Evolutionary conservation across 2,888 invertebrate genomes (phyloP), one percentile per base, ranked within the genome.

Genomic region (Lissocephala sabroskyi): DNA sequence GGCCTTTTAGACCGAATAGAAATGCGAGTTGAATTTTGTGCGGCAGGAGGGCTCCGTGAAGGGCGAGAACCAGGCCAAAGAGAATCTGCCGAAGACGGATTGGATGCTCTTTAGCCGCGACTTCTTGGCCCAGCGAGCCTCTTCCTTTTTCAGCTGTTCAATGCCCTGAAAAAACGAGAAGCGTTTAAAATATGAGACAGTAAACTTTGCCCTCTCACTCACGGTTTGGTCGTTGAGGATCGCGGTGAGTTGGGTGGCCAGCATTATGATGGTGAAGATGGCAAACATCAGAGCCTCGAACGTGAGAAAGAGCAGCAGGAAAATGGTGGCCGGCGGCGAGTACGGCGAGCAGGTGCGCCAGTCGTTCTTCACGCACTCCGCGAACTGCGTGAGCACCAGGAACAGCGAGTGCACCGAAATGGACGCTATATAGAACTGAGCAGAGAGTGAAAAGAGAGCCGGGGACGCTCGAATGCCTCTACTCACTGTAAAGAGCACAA

Each of bases 191-290:
- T 14, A 42, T 19, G 28, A 28, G 26, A 14, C 4, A 2, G 11
- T 45, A n/a, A 4, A 11, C n/a, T 7, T 43, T 40, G n/a, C n/a
- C n/a, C n/a, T n/a, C n/a, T n/a, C n/a, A 83, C 87, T 84, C 84
- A 94, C 96, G 68, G 99, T 99, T 87, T 99, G 97, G 85, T 99
- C 99, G 79, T 96, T 95, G 91, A 97, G 96, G 80, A 99, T 98
- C 18, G 98, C 97, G 81, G 96, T 95, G 33, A 99, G 86, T 85
- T 98, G 98, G 0, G 97, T 97, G 40, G 94, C 95, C 70, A 97
- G 90, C 99, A 99, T 99, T 33, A 99, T 96, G 18, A 93, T 92
- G 1, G 98, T 98, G 85, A 99, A 99, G 65, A 98, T 95, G 16
- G 97, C 96, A 86, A 99, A 99, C 40, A 99, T 88, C 30, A 99